Percentiles rank a stretch among this genome's conserved stretches.
Evolutionary conservation across 2,113 vertebrate species (phyloP).

Genomic region (Plestiodon gilberti): DNA sequence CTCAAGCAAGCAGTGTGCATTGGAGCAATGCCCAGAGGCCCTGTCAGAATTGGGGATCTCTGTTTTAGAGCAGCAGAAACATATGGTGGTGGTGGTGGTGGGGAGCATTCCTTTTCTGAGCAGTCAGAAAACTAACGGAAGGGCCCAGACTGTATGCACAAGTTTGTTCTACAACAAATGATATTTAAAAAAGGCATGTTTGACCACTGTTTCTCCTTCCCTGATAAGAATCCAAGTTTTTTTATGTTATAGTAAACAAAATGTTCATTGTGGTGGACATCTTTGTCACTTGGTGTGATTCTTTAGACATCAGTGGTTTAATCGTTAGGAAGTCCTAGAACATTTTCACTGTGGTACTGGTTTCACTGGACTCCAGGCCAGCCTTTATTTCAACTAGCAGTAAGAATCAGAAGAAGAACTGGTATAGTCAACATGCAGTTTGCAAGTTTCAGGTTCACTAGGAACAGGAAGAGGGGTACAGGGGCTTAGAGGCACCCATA

Average conservation of each 20-base stretch:
- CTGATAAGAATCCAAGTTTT: constrained; percentile 16
- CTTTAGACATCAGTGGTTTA: constrained; percentile 17
- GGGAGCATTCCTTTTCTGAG: background rate
- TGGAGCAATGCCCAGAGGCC: constrained; percentile 15
- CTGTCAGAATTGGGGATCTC: background rate
- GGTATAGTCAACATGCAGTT: background rate
- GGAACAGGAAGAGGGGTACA: background rate
- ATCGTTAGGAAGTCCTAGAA: background rate
- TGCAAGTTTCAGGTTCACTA: background rate
- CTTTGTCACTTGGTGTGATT: constrained; percentile 11
- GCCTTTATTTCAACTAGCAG: background rate
- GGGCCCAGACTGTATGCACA: background rate
- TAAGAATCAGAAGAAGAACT: too few species aligned
- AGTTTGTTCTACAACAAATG: background rate
- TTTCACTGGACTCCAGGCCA: background rate
- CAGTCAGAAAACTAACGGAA: background rate
- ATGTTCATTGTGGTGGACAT: background rate
- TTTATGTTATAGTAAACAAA: background rate
- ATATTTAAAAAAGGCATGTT: constrained; percentile 14
- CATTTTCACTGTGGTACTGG: too few species aligned
- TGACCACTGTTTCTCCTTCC: background rate
- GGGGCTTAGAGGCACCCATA: background rate
- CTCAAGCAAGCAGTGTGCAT: background rate
- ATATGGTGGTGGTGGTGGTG: background rate
- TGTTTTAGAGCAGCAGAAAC: background rate